phyloP scores from a whole-genome alignment of 2,888 invertebrate species.

The Cistogaster globosa region DNA sequence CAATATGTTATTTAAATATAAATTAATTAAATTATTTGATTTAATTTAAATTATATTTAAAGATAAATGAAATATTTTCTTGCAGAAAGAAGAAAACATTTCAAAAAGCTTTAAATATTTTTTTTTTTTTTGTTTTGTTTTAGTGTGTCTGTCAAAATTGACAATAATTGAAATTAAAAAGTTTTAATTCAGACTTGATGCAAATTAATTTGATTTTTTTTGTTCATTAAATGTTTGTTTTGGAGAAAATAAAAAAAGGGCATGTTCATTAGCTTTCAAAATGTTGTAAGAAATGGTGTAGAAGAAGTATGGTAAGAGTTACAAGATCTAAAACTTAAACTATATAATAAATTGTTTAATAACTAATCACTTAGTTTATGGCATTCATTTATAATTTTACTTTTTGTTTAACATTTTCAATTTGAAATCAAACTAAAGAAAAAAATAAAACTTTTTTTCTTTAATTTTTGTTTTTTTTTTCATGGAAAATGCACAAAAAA shows the following conservation, averaged over 20 bases:
- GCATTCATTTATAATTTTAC: constrained; percentile 73
- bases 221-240: constrained; percentile 1
- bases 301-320: neutral
- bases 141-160: neutral
- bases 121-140: neutral
- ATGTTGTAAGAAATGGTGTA: neutral
- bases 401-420: constrained; percentile 26
- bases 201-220: neutral
- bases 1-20: neutral
- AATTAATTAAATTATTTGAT: constrained; percentile 3
- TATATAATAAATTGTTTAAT: constrained; percentile 73
- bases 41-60: constrained; percentile 33
- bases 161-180: constrained; percentile 11
- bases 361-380: constrained; percentile 82
- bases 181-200: constrained; percentile 40
- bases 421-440: constrained; percentile 38
- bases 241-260: constrained; percentile 6
- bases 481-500: constrained; percentile 31
- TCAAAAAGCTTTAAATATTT: constrained; percentile 48
- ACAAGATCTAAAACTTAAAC: neutral
- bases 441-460: constrained; percentile 62
- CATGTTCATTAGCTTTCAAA: constrained; percentile 27
- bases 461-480: neutral
- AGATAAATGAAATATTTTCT: constrained; percentile 59
- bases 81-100: constrained; percentile 21